These are phyloP conservation scores for Gobiocypris rarus DNA, from an alignment of 2,113 vertebrate species.

Conservation along the genomic window DNA sequence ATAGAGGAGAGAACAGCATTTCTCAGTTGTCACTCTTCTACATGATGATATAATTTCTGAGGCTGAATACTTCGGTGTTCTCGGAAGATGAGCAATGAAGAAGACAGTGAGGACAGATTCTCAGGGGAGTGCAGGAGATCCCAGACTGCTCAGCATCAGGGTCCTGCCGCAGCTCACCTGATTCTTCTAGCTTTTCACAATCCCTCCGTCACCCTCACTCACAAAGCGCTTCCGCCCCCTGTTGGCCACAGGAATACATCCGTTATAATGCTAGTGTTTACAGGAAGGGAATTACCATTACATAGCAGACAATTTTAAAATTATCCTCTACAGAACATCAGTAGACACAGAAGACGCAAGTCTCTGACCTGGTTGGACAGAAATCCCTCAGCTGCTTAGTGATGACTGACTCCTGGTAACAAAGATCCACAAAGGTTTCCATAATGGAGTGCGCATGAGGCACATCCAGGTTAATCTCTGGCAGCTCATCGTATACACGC, in stretches of 20 bases:
- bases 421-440: conserved; percentile 84
- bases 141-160: conserved; percentile 2
- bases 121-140: conserved; percentile 17
- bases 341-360: not conserved
- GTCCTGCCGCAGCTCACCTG: not conserved
- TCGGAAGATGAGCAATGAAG: conserved; percentile 25
- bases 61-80: conserved; percentile 10
- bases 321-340: not conserved
- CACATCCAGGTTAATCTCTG: conserved; percentile 84
- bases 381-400: conserved; percentile 83
- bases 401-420: conserved; percentile 81
- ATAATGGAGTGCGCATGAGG: conserved; percentile 82
- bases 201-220: conserved; percentile 84
- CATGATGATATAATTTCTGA: not conserved
- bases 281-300: not conserved
- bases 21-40: conserved; percentile 23
- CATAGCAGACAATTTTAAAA: not conserved
- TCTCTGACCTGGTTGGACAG: conserved; percentile 80
- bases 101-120: conserved; percentile 9
- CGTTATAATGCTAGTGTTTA: not conserved
- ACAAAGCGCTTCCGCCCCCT: conserved; percentile 89
- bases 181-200: conserved; percentile 75
- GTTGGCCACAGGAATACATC: conserved; percentile 39
- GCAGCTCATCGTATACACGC: conserved; percentile 82
- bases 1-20: conserved; percentile 18